These are phyloP conservation scores for Corythoichthys intestinalis DNA, from an alignment of 2,113 vertebrate genomes.

Conservation along the genomic window DNA sequence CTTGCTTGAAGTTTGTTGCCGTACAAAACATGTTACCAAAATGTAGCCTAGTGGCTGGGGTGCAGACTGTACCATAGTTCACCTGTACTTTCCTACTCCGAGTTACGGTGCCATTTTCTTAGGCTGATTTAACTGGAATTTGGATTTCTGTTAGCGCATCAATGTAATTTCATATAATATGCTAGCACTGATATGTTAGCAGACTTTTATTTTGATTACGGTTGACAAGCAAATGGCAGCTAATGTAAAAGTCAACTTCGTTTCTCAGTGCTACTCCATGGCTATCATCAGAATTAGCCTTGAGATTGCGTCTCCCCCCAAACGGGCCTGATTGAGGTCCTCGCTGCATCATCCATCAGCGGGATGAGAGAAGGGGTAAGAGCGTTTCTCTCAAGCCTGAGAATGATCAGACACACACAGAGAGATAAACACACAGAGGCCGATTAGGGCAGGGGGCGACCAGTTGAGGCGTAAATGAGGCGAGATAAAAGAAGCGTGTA, in stretches of 20 bases:
- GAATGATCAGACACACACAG: constrained; percentile 29
- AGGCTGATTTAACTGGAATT: not conserved
- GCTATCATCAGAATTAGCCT: constrained; percentile 64
- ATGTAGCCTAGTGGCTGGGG: no score
- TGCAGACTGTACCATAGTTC: no score
- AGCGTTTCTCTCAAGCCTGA: not conserved
- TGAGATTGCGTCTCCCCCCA: constrained; percentile 42
- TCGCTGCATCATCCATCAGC: constrained; percentile 56
- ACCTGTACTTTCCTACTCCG: no score
- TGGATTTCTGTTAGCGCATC: not conserved
- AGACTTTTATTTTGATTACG: constrained; percentile 2
- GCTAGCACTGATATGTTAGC: not conserved
- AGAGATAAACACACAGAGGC: constrained; percentile 36
- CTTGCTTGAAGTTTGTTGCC: no score
- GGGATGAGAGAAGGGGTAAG: constrained; percentile 26
- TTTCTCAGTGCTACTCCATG: constrained; percentile 27
- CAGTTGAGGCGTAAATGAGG: not conserved
- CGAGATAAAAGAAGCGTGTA: not conserved
- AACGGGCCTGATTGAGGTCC: constrained; percentile 47
- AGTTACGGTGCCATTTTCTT: no score
- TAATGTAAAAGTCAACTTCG: not conserved
- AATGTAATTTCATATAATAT: not conserved
- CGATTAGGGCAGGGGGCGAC: constrained; percentile 19
- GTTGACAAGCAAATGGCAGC: constrained; percentile 28
- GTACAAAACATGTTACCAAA: no score